phyloP scores from a whole-genome alignment of 2,797 vertebrate species.

The Zalophus californianus region DNA sequence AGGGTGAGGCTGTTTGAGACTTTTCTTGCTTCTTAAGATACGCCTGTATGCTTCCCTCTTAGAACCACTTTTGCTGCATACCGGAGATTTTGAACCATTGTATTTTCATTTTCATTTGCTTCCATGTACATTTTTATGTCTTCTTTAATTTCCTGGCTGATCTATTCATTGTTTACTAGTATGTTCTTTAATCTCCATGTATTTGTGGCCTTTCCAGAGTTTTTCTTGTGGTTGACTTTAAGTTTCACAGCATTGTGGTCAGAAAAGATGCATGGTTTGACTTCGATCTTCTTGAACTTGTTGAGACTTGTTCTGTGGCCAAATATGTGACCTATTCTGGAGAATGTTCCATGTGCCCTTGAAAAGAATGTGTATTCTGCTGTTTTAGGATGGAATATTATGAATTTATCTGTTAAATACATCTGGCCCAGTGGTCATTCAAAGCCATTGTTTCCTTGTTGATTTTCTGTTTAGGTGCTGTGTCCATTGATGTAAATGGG shows the following conservation, averaged over 20 bases:
- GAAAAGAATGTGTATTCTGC: background rate
- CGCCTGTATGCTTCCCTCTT: background rate
- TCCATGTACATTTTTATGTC: background rate
- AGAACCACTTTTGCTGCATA: background rate
- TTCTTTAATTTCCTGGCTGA: background rate
- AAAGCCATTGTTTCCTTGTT: background rate
- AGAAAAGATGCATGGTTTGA: background rate
- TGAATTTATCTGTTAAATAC: background rate
- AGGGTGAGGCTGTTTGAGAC: background rate
- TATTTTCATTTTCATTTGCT: background rate
- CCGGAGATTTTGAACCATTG: background rate
- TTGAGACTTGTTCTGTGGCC: background rate
- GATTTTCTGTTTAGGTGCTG: background rate
- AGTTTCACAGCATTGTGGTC: background rate
- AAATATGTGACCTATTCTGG: background rate
- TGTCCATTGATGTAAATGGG: background rate
- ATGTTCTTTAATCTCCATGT: background rate
- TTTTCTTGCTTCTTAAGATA: background rate
- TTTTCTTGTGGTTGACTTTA: background rate
- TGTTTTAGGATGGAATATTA: background rate
- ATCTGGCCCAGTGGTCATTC: background rate
- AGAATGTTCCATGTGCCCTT: background rate
- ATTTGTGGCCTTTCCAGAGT: background rate
- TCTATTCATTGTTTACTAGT: background rate
- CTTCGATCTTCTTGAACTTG: background rate